Evolutionary conservation across 1,140 invertebrate species (phyloP).

Genomic region (Eciton burchellii): DNA sequence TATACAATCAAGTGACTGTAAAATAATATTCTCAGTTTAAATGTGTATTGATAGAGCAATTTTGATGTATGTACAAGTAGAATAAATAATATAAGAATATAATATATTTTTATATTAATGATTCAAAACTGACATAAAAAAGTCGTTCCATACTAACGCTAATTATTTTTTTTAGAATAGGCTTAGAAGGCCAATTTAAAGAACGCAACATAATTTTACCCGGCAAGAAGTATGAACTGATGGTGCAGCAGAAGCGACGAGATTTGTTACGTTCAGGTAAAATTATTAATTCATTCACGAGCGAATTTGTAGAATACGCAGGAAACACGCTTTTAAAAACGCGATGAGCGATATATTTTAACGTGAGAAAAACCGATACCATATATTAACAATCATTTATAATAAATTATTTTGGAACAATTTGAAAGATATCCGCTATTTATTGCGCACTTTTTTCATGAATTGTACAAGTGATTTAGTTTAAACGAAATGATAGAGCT

Average conservation of each 20-base stretch:
- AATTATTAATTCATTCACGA: neutral
- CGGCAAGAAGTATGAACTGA: conserved; percentile 58
- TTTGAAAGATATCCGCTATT: no score
- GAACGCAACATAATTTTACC: conserved; percentile 55
- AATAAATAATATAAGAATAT: neutral
- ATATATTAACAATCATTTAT: no score
- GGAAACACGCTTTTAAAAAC: no score
- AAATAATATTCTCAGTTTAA: neutral
- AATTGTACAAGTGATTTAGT: no score
- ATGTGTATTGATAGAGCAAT: conserved; percentile 1
- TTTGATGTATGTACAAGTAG: neutral
- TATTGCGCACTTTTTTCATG: no score
- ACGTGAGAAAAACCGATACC: no score
- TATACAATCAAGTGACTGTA: neutral
- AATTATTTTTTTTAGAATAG: conserved; percentile 61
- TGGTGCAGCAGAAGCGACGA: conserved; percentile 63
- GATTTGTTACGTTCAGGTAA: conserved; percentile 61
- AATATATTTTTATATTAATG: no score
- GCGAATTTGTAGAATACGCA: no score
- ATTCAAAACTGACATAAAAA: conserved; percentile 4
- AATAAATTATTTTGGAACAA: no score
- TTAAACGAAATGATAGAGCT: no score
- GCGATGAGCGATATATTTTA: no score
- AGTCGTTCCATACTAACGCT: neutral
- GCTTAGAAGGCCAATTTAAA: conserved; percentile 65